Conservation (phyloP, 2,797 vertebrate species). For the Taeniopygia guttata region DNA sequence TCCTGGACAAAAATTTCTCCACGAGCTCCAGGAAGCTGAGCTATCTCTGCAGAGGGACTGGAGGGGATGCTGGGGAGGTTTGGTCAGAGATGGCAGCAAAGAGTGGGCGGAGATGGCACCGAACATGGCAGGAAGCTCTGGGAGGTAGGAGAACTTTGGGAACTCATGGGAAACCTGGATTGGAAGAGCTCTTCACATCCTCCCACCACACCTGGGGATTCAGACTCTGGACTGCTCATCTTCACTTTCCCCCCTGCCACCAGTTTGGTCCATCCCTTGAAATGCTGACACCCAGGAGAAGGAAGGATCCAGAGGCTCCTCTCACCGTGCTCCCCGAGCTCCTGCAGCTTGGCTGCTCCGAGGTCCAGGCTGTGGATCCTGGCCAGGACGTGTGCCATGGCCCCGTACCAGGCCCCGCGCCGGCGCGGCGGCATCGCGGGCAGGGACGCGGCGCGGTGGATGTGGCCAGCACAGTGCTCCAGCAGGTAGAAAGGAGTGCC, state of each 20-base stretch:
- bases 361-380: conserved; percentile 77
- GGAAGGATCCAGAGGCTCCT: background rate
- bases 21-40: background rate
- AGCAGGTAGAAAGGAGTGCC: conserved; percentile 80
- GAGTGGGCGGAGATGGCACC: background rate
- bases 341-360: conserved; percentile 57
- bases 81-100: background rate
- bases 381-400: conserved; percentile 76
- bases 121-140: background rate
- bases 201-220: background rate
- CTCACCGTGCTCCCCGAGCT: conserved; percentile 72
- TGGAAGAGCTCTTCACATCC: background rate
- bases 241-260: background rate
- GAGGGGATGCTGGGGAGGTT: background rate
- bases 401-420: conserved; percentile 67
- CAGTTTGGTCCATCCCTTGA: background rate
- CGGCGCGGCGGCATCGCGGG: conserved; percentile 57
- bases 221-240: background rate
- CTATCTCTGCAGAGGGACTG: background rate
- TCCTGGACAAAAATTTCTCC: background rate
- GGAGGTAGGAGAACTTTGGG: background rate
- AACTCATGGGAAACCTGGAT: background rate
- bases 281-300: background rate
- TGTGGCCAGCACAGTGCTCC: conserved; percentile 74
- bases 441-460: conserved; percentile 73